Conservation (phyloP, 2,113 vertebrate genomes). For the Leucoraja erinaceus region DNA sequence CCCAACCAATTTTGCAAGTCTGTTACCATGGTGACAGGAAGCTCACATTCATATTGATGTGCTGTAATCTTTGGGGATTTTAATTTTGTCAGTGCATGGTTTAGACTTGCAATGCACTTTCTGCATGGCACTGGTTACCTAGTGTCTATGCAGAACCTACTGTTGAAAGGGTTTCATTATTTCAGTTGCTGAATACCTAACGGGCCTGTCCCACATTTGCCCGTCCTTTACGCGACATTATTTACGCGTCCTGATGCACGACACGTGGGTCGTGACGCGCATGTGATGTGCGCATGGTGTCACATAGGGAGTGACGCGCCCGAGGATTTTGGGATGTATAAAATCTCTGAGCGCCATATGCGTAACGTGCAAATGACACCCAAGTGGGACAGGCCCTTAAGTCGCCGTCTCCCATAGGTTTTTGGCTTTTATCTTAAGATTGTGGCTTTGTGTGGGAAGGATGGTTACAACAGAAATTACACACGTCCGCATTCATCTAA, state of each 20-base stretch:
- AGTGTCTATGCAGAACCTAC: neutral
- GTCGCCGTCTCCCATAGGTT: neutral
- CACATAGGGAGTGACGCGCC: too few species aligned
- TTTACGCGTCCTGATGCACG: too few species aligned
- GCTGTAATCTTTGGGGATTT: slow-evolving; percentile 7
- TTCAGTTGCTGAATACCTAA: neutral
- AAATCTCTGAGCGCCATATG: too few species aligned
- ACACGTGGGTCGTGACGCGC: too few species aligned
- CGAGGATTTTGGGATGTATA: too few species aligned
- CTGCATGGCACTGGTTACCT: neutral
- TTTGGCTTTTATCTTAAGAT: neutral
- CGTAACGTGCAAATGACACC: too few species aligned
- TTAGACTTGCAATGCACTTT: neutral
- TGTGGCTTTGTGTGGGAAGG: neutral
- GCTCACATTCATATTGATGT: neutral
- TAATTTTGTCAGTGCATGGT: neutral
- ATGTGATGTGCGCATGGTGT: too few species aligned
- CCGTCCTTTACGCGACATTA: too few species aligned
- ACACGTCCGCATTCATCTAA: neutral
- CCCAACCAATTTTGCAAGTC: neutral
- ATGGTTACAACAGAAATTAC: too few species aligned
- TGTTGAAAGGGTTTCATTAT: neutral
- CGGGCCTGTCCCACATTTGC: too few species aligned
- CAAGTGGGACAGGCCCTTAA: too few species aligned
- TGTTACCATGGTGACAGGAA: slow-evolving; percentile 6